Evolutionary conservation across 2,797 vertebrate genomes (phyloP), one percentile per base, ranked within the genome.

Genomic region (Aeoliscus strigatus): DNA sequence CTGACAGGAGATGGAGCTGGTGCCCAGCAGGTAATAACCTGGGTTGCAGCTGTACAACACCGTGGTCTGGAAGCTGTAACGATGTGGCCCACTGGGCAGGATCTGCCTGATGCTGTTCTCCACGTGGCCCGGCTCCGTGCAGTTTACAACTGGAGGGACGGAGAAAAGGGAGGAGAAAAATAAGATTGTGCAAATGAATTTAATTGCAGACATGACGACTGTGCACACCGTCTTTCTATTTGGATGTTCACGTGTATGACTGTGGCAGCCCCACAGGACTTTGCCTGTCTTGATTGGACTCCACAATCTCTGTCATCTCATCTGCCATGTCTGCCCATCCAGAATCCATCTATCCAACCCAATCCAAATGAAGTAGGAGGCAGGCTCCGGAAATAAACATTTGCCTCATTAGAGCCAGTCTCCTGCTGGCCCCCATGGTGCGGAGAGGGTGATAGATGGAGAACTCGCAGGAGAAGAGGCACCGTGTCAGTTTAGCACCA

Each of bases 121-220:
- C 55, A 95, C 89, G 59, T 96, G 92, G 24, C 94, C 94, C 0
- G 96, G 94, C 51, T 98, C 96, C 13, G 95, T 93, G 77, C 96
- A 99, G 84, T 98, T 99, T 71, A 97, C 89, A 74, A 97, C 96
- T 99, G 51, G 32, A 68, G 21, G 34, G 54, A 30, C 6, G 7
- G 8, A 68, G 21, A 35, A 56, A 30, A 13, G 7, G 8, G 8
- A 25, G 6, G 27, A 1, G 5, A 6, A 23, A 14, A 12, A 49
- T n/a, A 9, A 46, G 26, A 24, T 46, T 14, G 16, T 4, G 32
- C 5, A 34, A 34, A 31, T 11, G 21, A 8, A n/a, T 29, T 21
- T 11, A 41, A 41, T 9, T 40, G 25, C 21, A 14, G 9, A 13
- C 26, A n/a, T n/a, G n/a, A n/a, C n/a, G n/a, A n/a, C n/a, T n/a